A percentile compares a stretch with the other conserved stretches of the same genome.
These are phyloP conservation scores for Phylloscopus trochilus DNA, from an alignment of 2,113 vertebrate genomes.

Conservation along the genomic window DNA sequence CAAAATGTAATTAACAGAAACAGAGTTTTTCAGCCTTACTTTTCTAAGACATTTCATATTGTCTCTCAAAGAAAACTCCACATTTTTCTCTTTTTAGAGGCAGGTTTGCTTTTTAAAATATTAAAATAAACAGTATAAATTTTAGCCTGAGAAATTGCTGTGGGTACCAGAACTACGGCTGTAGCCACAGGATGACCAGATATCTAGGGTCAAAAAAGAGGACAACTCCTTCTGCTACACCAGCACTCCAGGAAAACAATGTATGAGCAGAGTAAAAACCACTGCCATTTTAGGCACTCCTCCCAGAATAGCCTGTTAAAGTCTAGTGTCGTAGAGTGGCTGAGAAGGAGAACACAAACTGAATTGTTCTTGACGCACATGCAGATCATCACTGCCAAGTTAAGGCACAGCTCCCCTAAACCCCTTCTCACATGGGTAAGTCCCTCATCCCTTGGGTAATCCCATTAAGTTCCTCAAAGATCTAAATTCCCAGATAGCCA, in stretches of 20 bases:
- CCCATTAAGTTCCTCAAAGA: neutral
- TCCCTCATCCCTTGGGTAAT: neutral
- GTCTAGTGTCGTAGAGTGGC: rapidly evolving
- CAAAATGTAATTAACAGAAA: neutral
- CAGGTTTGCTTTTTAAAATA: neutral
- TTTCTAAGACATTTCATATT: neutral
- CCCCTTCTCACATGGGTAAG: neutral
- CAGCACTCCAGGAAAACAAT: rapidly evolving
- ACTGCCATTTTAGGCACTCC: neutral
- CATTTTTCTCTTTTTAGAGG: neutral
- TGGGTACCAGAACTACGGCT: neutral
- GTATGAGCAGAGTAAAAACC: neutral
- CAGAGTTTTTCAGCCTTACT: neutral
- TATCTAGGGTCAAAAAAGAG: neutral
- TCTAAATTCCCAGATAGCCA: neutral
- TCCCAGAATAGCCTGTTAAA: neutral
- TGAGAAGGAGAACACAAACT: neutral
- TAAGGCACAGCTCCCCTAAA: neutral
- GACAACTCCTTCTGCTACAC: neutral
- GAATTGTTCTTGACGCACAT: neutral
- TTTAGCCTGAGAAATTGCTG: neutral
- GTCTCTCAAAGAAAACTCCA: neutral
- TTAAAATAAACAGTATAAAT: neutral
- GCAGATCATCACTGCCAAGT: rapidly evolving
- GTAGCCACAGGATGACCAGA: neutral